Percentiles rank a stretch among this genome's conserved stretches.
Conservation (phyloP, 2,888 invertebrate genomes). For the Ametastegia equiseti region DNA sequence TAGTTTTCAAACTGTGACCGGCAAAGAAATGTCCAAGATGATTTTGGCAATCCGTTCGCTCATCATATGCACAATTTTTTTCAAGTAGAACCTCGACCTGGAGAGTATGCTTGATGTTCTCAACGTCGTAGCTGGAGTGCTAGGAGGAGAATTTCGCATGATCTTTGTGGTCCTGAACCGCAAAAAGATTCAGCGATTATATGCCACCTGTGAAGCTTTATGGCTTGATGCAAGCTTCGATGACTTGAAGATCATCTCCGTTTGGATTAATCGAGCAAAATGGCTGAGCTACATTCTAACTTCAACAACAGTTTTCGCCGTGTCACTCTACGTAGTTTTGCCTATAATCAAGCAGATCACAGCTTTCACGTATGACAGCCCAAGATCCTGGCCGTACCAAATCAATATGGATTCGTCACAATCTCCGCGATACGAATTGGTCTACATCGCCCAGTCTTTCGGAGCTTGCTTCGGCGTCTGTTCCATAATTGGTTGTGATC, state of each 20-base stretch:
- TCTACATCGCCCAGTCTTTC: constrained; percentile 16
- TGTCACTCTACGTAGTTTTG: background rate
- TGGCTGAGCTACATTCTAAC: background rate
- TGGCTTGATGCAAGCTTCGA: background rate
- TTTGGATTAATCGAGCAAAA: background rate
- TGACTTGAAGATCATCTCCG: constrained; percentile 6
- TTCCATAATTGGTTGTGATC: background rate
- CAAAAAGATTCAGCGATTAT: background rate
- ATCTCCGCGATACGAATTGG: constrained; percentile 39
- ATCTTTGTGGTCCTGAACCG: background rate
- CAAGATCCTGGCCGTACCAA: background rate
- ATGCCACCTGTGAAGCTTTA: background rate
- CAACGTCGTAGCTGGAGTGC: background rate
- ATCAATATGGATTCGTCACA: constrained; percentile 8
- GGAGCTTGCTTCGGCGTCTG: background rate
- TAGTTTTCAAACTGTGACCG: too few relatives aligned
- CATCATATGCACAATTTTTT: too few relatives aligned
- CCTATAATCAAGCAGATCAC: background rate
- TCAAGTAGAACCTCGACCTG: background rate
- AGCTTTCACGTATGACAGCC: background rate
- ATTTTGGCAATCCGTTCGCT: too few relatives aligned
- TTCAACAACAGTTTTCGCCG: background rate
- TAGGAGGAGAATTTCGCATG: background rate
- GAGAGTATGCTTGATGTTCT: background rate
- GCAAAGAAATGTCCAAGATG: too few relatives aligned